Percentiles rank a stretch among this genome's conserved stretches.
phyloP scores from a whole-genome alignment of 2,113 vertebrate species.

The Brachyhypopomus gauderio region DNA sequence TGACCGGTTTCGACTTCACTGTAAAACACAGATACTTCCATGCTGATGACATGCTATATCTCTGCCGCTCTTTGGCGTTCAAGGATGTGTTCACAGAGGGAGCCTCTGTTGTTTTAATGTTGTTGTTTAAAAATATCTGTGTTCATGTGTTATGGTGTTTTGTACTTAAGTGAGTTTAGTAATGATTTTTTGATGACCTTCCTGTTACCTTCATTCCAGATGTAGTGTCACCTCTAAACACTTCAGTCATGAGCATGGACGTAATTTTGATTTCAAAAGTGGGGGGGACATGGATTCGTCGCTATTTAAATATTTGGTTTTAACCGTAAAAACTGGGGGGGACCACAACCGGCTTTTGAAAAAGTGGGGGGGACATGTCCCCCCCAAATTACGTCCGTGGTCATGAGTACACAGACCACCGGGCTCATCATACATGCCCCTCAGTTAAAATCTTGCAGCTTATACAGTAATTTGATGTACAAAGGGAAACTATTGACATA shows the following conservation, averaged over 20 bases:
- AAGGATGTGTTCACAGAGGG: slow-evolving; percentile 22
- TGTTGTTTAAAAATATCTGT: slow-evolving; percentile 4
- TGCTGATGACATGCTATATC: slow-evolving; percentile 1
- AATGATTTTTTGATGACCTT: not conserved
- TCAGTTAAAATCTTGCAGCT: too few species aligned
- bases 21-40: slow-evolving; percentile 10
- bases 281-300: too few species aligned
- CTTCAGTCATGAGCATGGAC: not conserved
- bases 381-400: too few species aligned
- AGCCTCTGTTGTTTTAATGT: slow-evolving; percentile 5
- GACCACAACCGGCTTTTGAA: too few species aligned
- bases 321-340: too few species aligned
- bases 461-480: too few species aligned
- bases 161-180: not conserved
- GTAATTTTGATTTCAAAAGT: too few species aligned
- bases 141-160: not conserved
- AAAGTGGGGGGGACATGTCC: too few species aligned
- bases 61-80: not conserved
- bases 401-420: not conserved
- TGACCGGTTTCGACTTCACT: slow-evolving; percentile 32
- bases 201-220: not conserved
- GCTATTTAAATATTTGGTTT: too few species aligned
- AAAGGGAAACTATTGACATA: too few species aligned
- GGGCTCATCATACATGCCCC: too few species aligned
- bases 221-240: not conserved